Base-by-base conservation (phyloP, 2,797 vertebrate species). In the Lepus townsendii region DNA sequence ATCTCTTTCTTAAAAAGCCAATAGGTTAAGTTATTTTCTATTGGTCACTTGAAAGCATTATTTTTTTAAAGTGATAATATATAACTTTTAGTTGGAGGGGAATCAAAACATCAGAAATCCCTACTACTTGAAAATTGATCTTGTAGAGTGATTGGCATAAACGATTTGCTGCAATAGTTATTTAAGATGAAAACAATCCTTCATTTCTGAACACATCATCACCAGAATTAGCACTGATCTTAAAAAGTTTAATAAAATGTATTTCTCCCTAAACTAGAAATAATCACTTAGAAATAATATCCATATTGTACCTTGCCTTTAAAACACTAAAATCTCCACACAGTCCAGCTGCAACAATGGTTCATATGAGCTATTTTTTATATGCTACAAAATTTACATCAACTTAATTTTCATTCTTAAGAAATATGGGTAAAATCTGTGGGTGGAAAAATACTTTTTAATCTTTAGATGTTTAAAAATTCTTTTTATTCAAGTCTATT, bases 161-260 rank as follows among this genome's bases (percentile, higher is more conserved):
- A 88, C 78, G 80, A 88, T 65, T 93, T 87, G 54, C n/a, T 63
- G 7, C 1, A 93, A 91, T 78, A 85, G 4, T 72, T 87, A 94
- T n/a, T 90, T 93, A 77, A 92, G 42, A 91, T 84, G 17, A 94
- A 95, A 76, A 84, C 1, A 92, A 71, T 38, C 9, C 14, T 90
- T 90, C 9, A 54, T 69, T 88, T 92, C 52, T 72, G 82, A 95
- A 78, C 5, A 52, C 38, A 38, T 71, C 11, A 88, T 52, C 65
- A 90, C 69, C 78, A 65, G 87, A 77, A 87, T 72, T 60, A 72
- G 13, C 38, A 84, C 76, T 77, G 19, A 65, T 72, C 83, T 83
- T 3, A 76, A 62, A 86, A 91, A 73, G 50, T 62, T 90, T 71
- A 69, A 71, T 77, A 69, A 85, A 75, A 71, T 76, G 20, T 78